Evolutionary conservation across 1,140 invertebrate species (phyloP).

Genomic region (Lepidotrigona ventralis): DNA sequence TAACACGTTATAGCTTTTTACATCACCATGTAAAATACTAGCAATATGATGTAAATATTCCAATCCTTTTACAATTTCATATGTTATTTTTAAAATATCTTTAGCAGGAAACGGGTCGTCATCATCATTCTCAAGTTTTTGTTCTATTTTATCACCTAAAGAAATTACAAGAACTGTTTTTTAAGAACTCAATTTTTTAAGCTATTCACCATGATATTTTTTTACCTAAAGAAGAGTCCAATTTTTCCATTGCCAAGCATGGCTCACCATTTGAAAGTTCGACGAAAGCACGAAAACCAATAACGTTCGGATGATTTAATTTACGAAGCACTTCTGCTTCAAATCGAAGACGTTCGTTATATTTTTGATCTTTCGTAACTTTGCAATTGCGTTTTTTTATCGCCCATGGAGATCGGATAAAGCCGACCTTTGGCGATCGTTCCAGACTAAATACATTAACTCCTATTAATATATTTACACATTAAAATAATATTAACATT

Average conservation of each 20-base stretch:
- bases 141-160: constrained; percentile 85
- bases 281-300: constrained; percentile 88
- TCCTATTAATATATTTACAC: constrained; percentile 78
- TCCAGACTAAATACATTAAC: constrained; percentile 88
- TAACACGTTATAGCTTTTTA: constrained; percentile 92
- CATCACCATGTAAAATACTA: constrained; percentile 89
- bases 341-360: constrained; percentile 82
- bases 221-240: constrained; percentile 82
- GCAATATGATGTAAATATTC: constrained; percentile 89
- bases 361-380: constrained; percentile 68
- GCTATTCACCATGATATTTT: neutral
- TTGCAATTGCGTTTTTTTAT: constrained; percentile 86
- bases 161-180: neutral
- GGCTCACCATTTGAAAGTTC: constrained; percentile 83
- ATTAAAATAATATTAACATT: constrained; percentile 19
- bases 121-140: constrained; percentile 81
- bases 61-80: constrained; percentile 86
- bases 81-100: constrained; percentile 84
- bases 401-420: constrained; percentile 89
- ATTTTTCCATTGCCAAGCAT: constrained; percentile 86
- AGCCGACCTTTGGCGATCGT: constrained; percentile 84
- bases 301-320: constrained; percentile 90
- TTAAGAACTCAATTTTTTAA: neutral
- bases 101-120: constrained; percentile 82
- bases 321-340: constrained; percentile 87